Conservation (phyloP, 2,113 vertebrate genomes). For the Caretta caretta region DNA sequence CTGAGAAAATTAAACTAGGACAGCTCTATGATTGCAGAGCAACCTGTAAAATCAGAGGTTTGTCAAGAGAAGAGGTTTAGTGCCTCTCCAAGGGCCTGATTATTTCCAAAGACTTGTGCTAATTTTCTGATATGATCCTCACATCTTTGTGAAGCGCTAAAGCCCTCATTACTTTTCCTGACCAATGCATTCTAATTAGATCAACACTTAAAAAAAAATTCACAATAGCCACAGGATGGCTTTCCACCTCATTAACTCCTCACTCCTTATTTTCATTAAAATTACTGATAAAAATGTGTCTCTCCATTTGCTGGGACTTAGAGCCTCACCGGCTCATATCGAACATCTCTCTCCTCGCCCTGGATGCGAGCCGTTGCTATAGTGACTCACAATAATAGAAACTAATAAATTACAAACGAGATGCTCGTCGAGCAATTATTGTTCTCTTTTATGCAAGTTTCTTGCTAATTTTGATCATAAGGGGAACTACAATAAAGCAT, state of each 20-base stretch:
- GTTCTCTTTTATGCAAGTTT: constrained; percentile 89
- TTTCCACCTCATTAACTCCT: constrained; percentile 92
- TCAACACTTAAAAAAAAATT: constrained; percentile 83
- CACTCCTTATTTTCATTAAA: constrained; percentile 91
- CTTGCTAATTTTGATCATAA: constrained; percentile 91
- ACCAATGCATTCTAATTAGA: constrained; percentile 88
- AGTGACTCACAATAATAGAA: constrained; percentile 87
- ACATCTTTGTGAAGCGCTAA: constrained; percentile 83
- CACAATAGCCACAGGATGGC: constrained; percentile 88
- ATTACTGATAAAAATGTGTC: constrained; percentile 91
- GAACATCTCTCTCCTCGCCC: constrained; percentile 86
- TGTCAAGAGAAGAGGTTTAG: constrained; percentile 27
- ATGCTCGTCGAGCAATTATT: constrained; percentile 91
- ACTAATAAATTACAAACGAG: constrained; percentile 91
- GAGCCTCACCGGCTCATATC: constrained; percentile 84
- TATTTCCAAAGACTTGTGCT: constrained; percentile 83
- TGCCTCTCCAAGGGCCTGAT: constrained; percentile 78
- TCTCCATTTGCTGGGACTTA: constrained; percentile 85
- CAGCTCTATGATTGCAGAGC: constrained; percentile 23
- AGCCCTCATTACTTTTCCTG: constrained; percentile 89
- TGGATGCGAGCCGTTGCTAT: constrained; percentile 82
- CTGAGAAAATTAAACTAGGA: not conserved
- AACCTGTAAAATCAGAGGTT: constrained; percentile 38
- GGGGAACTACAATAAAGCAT: constrained; percentile 85
- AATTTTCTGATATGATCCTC: constrained; percentile 88